These are phyloP conservation scores for Mylabris phalerata DNA, from an alignment of 1,140 invertebrate species.

Conservation along the genomic window DNA sequence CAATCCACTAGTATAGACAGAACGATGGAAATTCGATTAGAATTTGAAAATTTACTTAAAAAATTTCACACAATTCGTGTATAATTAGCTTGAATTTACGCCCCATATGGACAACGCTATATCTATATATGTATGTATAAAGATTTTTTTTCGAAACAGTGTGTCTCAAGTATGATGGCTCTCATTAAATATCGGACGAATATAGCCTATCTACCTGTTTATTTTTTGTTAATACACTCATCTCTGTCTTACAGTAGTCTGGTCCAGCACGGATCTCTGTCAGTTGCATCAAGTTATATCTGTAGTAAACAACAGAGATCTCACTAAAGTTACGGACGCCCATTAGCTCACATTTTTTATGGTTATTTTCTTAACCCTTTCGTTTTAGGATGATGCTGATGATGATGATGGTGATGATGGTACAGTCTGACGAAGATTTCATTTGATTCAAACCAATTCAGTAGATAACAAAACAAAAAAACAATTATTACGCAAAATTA, in stretches of 20 bases:
- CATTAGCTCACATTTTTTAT: slow-evolving; percentile 25
- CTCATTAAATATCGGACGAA: slow-evolving; percentile 19
- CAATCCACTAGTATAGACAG: too few species aligned
- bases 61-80: too few species aligned
- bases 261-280: slow-evolving; percentile 1
- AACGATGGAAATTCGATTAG: too few species aligned
- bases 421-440: slow-evolving; percentile 18
- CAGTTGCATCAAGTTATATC: slow-evolving; percentile 9
- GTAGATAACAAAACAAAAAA: too few species aligned
- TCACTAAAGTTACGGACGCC: slow-evolving; percentile 14
- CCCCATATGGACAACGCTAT: too few species aligned
- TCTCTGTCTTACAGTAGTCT: slow-evolving; percentile 12
- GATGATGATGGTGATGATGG: background rate
- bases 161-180: slow-evolving; percentile 18
- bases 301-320: slow-evolving; percentile 21
- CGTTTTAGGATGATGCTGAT: slow-evolving; percentile 7
- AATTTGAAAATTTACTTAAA: too few species aligned
- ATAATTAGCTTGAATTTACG: too few species aligned
- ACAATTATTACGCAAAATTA: too few species aligned
- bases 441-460: background rate
- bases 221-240: slow-evolving; percentile 18
- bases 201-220: slow-evolving; percentile 22
- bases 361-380: slow-evolving; percentile 22
- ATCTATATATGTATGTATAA: background rate
- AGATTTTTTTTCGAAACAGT: background rate